These are phyloP conservation scores for Formica aserva DNA, from an alignment of 2,888 invertebrate genomes.

Conservation along the genomic window DNA sequence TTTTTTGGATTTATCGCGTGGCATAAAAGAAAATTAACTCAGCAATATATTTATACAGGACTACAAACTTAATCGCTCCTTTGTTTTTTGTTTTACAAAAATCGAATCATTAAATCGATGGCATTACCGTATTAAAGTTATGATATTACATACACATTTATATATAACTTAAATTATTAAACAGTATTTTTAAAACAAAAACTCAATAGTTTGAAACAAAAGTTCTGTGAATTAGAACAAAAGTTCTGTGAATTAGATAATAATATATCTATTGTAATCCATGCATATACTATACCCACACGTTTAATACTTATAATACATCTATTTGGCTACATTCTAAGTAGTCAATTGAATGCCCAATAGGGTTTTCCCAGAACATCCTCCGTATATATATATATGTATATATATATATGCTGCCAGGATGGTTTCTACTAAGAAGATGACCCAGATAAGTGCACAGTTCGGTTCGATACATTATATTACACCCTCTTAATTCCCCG, in stretches of 20 bases:
- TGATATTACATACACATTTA: not conserved
- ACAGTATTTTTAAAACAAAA: not conserved
- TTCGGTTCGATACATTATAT: slow-evolving; percentile 11
- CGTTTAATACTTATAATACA: not conserved
- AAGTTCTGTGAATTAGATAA: not conserved
- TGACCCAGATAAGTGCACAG: slow-evolving; percentile 57
- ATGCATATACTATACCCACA: not conserved
- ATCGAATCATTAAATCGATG: not conserved
- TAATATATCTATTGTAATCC: not conserved
- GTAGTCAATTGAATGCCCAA: slow-evolving; percentile 5
- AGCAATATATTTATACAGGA: not conserved
- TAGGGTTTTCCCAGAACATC: not conserved
- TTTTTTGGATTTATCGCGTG: not conserved
- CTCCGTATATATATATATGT: not conserved
- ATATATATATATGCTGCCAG: not conserved
- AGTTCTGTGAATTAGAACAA: not conserved
- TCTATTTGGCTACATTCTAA: not conserved
- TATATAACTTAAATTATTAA: not conserved
- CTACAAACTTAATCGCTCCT: slow-evolving; percentile 12
- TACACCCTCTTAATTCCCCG: slow-evolving; percentile 32
- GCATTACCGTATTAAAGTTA: not conserved
- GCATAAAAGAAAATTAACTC: not conserved
- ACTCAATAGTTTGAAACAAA: not conserved
- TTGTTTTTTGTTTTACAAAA: not conserved
- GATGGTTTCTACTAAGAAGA: slow-evolving; percentile 38